Evolutionary conservation across 1,140 invertebrate species (phyloP).

Genomic region (Drosophila baimaii): DNA sequence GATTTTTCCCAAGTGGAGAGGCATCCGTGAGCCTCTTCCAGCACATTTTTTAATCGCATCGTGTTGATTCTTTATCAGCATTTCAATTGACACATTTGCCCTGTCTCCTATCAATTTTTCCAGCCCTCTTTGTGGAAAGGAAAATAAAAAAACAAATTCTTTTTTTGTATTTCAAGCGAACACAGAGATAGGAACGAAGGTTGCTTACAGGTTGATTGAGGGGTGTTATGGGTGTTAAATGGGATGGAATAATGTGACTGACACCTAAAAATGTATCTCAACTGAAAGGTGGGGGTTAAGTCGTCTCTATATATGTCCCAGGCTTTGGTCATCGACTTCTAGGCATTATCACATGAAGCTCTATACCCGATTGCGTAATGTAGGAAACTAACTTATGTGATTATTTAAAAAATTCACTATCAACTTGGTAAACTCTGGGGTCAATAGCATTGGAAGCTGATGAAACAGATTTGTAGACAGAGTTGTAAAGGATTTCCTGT

Average conservation of each 20-base stretch:
- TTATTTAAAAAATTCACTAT: slow-evolving; percentile 5
- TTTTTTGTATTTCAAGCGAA: slow-evolving; percentile 11
- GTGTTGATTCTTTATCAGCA: slow-evolving; percentile 48
- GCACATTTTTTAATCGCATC: slow-evolving; percentile 33
- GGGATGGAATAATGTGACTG: slow-evolving; percentile 17
- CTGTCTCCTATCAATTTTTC: slow-evolving; percentile 25
- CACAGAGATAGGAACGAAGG: slow-evolving; percentile 28
- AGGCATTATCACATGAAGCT: neutral
- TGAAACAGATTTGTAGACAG: neutral
- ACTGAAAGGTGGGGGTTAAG: slow-evolving; percentile 15
- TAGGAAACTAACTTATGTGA: neutral
- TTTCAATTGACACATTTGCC: slow-evolving; percentile 47
- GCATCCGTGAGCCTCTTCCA: neutral
- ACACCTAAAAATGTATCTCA: slow-evolving; percentile 28
- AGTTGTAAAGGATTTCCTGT: neutral
- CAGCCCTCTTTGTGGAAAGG: too few relatives aligned
- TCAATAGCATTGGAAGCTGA: slow-evolving; percentile 47
- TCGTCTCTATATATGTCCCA: slow-evolving; percentile 1
- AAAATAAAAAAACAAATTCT: slow-evolving; percentile 7
- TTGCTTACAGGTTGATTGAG: slow-evolving; percentile 30
- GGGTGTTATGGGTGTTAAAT: slow-evolving; percentile 41
- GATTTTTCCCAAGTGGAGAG: neutral
- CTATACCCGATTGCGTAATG: neutral
- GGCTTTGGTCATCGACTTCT: neutral
- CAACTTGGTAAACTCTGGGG: slow-evolving; percentile 31